A percentile compares a stretch with the other conserved stretches of the same genome.
phyloP scores from a whole-genome alignment of 2,797 vertebrate species.

The Tokudaia tokunoshimensis region DNA sequence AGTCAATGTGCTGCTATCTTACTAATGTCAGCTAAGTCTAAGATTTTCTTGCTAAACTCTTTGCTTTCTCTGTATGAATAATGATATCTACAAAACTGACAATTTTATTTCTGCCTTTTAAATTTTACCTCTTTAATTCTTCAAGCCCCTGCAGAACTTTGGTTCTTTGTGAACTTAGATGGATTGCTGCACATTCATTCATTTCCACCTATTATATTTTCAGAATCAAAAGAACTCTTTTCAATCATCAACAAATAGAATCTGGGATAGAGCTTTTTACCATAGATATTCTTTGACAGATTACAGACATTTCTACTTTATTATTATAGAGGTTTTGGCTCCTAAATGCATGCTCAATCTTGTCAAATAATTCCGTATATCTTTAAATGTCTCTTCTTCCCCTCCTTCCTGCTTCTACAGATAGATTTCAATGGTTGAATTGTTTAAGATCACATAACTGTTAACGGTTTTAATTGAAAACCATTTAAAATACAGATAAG shows the following conservation, averaged over 20 bases:
- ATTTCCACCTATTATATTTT: conserved; percentile 24
- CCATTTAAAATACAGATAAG: neutral
- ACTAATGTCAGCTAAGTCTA: neutral
- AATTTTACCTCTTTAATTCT: neutral
- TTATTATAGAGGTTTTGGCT: neutral
- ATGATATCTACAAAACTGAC: neutral
- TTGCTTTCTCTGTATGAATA: neutral
- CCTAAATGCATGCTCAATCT: neutral
- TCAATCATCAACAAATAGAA: neutral
- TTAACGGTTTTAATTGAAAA: neutral
- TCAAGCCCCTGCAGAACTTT: neutral
- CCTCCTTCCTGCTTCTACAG: neutral
- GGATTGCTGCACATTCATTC: neutral
- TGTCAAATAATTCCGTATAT: neutral
- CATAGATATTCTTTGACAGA: neutral
- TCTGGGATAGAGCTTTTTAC: neutral
- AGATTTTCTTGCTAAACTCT: neutral
- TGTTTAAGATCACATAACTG: neutral
- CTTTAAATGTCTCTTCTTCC: neutral
- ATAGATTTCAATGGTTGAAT: neutral
- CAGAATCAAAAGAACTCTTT: neutral
- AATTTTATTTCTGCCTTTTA: conserved; percentile 49
- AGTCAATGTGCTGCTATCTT: neutral
- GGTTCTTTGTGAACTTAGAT: neutral
- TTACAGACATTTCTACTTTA: conserved; percentile 32